These are phyloP conservation scores for Oligia latruncula DNA, from an alignment of 2,888 invertebrate genomes.

Conservation along the genomic window DNA sequence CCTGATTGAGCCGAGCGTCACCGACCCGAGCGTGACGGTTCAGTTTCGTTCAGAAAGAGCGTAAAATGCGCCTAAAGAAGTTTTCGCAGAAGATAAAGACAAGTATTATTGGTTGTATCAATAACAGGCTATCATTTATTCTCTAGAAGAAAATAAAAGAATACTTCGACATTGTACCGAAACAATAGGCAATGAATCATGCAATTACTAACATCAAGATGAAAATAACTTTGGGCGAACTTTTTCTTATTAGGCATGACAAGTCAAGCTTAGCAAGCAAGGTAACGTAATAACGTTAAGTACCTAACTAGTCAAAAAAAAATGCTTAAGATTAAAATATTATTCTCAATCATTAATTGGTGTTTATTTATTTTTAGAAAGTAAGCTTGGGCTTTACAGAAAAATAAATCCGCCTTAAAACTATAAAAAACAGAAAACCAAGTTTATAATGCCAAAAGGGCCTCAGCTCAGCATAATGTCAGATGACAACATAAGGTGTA, in stretches of 20 bases:
- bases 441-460: no score
- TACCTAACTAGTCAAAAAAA: no score
- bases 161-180: not conserved
- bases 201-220: not conserved
- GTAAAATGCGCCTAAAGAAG: not conserved
- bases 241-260: not conserved
- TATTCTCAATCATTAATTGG: no score
- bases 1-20: not conserved
- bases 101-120: not conserved
- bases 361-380: no score
- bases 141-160: slow-evolving; percentile 23
- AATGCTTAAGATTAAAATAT: no score
- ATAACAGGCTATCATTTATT: slow-evolving; percentile 3
- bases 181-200: slow-evolving; percentile 45
- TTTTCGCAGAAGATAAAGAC: not conserved
- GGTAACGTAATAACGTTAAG: not conserved
- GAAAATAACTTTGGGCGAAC: slow-evolving; percentile 19
- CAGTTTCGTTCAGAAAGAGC: not conserved
- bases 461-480: no score
- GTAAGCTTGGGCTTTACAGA: no score
- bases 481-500: no score
- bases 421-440: no score
- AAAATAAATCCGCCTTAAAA: no score
- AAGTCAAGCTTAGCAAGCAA: not conserved
- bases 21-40: not conserved